A percentile compares a stretch with the other conserved stretches of the same genome.
Evolutionary conservation across 2,888 invertebrate species (phyloP).

Genomic region (Mythimna lalbum): DNA sequence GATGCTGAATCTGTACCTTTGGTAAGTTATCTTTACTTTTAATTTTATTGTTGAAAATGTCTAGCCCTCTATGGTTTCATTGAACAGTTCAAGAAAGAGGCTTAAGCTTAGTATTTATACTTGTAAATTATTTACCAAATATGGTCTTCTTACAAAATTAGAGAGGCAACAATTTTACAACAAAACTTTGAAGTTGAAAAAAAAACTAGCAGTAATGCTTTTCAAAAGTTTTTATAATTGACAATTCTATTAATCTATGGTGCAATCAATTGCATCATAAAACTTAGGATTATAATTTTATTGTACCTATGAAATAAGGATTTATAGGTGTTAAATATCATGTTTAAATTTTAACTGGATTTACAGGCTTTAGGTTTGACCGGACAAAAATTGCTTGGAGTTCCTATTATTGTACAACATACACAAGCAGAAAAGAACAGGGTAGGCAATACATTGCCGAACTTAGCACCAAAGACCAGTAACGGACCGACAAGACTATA

Average conservation of each 20-base stretch:
- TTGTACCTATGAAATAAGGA: constrained; percentile 4
- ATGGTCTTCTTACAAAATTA: background rate
- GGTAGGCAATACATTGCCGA: constrained; percentile 96
- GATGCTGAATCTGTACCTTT: constrained; percentile 99
- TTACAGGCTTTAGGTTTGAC: constrained; percentile 97
- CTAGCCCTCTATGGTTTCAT: background rate
- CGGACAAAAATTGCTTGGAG: constrained; percentile 98
- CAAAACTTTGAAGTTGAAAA: background rate
- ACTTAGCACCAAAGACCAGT: constrained; percentile 96
- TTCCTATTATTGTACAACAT: constrained; percentile 99
- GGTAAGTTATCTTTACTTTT: constrained; percentile 87
- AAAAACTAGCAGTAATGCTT: background rate
- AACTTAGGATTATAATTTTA: background rate
- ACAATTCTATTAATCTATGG: too few relatives aligned
- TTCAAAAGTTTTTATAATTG: background rate
- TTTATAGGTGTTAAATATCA: background rate
- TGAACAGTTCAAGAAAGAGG: background rate
- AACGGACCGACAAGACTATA: constrained; percentile 99
- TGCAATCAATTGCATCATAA: background rate
- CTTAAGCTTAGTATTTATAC: background rate
- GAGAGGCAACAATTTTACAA: too few relatives aligned
- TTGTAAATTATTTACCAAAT: background rate
- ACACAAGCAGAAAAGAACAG: constrained; percentile 99
- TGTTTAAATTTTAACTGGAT: constrained; percentile 29
- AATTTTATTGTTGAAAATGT: background rate